Evolutionary conservation across 2,888 invertebrate species (phyloP).

Genomic region (Metallyticus violacea): DNA sequence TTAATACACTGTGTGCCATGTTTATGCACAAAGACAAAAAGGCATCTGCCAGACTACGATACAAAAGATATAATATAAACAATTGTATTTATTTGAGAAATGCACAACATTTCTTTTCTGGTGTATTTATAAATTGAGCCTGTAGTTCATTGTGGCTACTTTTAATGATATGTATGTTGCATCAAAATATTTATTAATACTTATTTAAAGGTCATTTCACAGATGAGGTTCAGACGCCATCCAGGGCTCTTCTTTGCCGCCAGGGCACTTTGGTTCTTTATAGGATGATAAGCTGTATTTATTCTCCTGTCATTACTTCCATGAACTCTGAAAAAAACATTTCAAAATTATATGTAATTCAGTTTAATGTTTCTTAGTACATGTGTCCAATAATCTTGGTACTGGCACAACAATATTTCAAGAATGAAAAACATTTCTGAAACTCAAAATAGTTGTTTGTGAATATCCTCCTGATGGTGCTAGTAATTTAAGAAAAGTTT

Average conservation of each 20-base stretch:
- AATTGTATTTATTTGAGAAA: background rate
- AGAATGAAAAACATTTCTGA: no score
- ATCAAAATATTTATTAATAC: no score
- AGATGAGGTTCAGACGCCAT: background rate
- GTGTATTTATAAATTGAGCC: no score
- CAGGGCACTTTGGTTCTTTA: background rate
- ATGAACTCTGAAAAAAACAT: constrained; percentile 65
- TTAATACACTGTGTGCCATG: no score
- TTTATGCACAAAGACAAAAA: background rate
- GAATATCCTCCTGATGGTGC: no score
- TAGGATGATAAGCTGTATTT: background rate
- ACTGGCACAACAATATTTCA: no score
- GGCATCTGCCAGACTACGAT: background rate
- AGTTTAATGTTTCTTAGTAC: no score
- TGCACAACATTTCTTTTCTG: background rate
- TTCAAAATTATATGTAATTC: no score
- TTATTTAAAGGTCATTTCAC: background rate
- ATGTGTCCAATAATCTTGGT: no score
- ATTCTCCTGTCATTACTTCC: constrained; percentile 82
- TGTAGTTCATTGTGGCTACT: background rate
- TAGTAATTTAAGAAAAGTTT: no score
- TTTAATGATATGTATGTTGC: no score
- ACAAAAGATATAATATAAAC: background rate
- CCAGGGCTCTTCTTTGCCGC: background rate
- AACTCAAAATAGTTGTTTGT: no score